Percentiles rank a stretch among this genome's conserved stretches.
phyloP scores from a whole-genome alignment of 1,140 invertebrate genomes.

The Formica exsecta region DNA sequence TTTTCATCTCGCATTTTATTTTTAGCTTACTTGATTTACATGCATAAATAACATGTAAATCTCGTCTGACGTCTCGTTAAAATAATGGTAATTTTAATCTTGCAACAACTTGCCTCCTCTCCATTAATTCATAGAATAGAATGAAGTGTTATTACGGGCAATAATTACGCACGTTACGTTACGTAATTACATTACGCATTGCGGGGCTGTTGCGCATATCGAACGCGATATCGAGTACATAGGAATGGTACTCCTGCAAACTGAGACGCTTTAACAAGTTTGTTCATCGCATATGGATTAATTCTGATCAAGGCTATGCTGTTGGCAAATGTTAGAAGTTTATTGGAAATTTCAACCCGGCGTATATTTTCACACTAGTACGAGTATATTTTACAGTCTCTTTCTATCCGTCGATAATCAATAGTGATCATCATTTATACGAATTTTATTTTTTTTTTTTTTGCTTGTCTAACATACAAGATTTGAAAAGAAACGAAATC shows the following conservation, averaged over 20 bases:
- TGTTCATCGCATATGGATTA: conserved; percentile 57
- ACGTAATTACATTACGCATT: conserved; percentile 58
- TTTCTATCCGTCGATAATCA: conserved; percentile 26
- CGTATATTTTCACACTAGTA: neutral
- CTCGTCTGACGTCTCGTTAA: conserved; percentile 45
- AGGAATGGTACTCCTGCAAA: conserved; percentile 50
- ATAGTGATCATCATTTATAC: conserved; percentile 18
- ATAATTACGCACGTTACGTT: conserved; percentile 28
- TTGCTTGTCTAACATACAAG: neutral
- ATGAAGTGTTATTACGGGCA: conserved; percentile 66
- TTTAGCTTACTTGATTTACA: neutral
- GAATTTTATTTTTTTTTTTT: conserved; percentile 3
- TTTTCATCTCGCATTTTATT: neutral
- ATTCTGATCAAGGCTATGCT: conserved; percentile 50
- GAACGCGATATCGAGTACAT: conserved; percentile 53
- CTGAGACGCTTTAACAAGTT: conserved; percentile 66
- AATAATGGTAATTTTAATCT: conserved; percentile 71
- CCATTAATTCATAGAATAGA: conserved; percentile 69
- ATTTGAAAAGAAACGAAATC: conserved; percentile 16
- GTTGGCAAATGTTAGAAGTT: conserved; percentile 7
- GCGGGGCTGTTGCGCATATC: conserved; percentile 20
- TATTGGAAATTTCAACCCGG: conserved; percentile 18
- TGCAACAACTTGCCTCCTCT: conserved; percentile 23
- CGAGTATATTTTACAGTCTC: neutral
- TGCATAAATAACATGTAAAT: conserved; percentile 58